A percentile compares a stretch with the other conserved stretches of the same genome.
phyloP scores from a whole-genome alignment of 2,113 vertebrate genomes.

The Odobenus rosmarus region DNA sequence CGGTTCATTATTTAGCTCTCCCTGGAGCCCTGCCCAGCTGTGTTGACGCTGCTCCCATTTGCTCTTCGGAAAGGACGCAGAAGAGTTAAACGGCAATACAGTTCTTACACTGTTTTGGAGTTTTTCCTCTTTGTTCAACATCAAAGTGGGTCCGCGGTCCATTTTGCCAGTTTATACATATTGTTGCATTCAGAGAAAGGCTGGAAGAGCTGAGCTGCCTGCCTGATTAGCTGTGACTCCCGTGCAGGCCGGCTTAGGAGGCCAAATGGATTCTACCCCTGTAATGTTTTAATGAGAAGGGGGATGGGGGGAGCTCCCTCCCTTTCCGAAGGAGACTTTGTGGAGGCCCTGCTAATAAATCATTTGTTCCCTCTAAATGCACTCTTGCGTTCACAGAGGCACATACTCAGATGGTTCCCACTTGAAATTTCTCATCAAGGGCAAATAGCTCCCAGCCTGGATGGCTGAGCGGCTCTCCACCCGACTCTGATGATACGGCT shows the following conservation, averaged over 20 bases:
- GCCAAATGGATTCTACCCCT: conserved; percentile 43
- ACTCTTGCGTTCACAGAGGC: conserved; percentile 48
- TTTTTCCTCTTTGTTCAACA: conserved; percentile 72
- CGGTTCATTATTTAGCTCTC: background rate
- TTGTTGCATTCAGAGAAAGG: conserved; percentile 58
- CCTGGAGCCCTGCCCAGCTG: background rate
- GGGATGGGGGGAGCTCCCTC: conserved; percentile 35
- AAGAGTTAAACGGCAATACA: conserved; percentile 64
- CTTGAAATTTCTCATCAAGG: conserved; percentile 82
- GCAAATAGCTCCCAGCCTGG: conserved; percentile 73
- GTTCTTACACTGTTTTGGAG: background rate
- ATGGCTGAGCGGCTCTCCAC: background rate
- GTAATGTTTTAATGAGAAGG: conserved; percentile 69
- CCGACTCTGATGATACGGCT: background rate
- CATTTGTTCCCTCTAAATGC: conserved; percentile 79
- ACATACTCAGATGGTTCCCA: conserved; percentile 71
- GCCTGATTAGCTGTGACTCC: conserved; percentile 64
- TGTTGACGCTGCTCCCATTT: background rate
- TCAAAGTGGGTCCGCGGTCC: conserved; percentile 71
- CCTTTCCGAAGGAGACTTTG: conserved; percentile 61
- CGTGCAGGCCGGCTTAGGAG: conserved; percentile 62
- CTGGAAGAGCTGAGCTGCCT: conserved; percentile 47
- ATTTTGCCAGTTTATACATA: conserved; percentile 76
- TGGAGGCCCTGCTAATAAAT: conserved; percentile 58
- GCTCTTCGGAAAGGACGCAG: background rate